Conservation (phyloP, 2,888 invertebrate species). For the Drosophila melanocephala region DNA sequence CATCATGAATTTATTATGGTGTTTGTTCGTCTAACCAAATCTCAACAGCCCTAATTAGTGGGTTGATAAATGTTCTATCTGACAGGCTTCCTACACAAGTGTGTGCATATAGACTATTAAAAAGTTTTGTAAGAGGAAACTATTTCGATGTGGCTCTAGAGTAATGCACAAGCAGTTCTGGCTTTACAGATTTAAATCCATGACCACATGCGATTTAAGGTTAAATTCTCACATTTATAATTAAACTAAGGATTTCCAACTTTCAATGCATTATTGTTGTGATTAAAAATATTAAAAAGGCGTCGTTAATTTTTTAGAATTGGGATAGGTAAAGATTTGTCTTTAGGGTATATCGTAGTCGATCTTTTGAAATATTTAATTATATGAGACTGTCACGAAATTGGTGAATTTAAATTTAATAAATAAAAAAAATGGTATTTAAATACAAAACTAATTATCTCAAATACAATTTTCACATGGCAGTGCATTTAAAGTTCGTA, state of each 20-base stretch:
- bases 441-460: not conserved
- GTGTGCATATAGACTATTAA: not conserved
- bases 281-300: not conserved
- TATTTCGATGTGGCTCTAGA: not conserved
- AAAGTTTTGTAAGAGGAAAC: not conserved
- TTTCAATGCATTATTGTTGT: not conserved
- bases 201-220: not conserved
- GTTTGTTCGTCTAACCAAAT: slow-evolving; percentile 22
- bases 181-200: not conserved
- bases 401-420: not conserved
- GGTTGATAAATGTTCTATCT: not conserved
- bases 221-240: not conserved
- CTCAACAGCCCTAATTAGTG: slow-evolving; percentile 20
- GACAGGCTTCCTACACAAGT: not conserved
- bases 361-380: not conserved
- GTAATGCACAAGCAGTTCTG: not conserved
- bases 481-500: slow-evolving; percentile 27
- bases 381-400: not conserved
- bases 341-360: not conserved
- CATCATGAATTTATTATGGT: slow-evolving; percentile 11
- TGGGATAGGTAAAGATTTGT: not conserved
- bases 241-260: not conserved
- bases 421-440: not conserved
- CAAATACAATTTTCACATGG: not conserved
- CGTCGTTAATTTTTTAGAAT: not conserved